Evolutionary conservation across 2,113 vertebrate genomes (phyloP).

Genomic region (Mandrillus leucophaeus): DNA sequence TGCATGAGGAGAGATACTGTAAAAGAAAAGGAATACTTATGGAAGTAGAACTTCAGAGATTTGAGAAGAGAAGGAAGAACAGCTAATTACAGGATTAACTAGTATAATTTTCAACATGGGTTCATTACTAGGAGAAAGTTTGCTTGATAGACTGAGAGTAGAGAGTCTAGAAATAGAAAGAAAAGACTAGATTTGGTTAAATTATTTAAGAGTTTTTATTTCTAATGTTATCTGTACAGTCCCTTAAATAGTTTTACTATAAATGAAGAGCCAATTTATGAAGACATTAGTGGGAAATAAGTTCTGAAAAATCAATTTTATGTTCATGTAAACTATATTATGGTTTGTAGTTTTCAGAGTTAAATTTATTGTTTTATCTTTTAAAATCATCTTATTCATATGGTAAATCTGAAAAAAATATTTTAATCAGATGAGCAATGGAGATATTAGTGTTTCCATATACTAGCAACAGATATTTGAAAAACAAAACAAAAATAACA

Average conservation of each 20-base stretch:
- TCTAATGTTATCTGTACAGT: background rate
- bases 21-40: background rate
- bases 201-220: background rate
- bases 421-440: background rate
- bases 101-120: background rate
- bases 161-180: background rate
- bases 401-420: background rate
- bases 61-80: background rate
- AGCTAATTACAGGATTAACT: background rate
- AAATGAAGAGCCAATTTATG: background rate
- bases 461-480: background rate
- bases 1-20: background rate
- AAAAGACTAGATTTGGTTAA: background rate
- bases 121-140: background rate
- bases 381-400: background rate
- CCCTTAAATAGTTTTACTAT: background rate
- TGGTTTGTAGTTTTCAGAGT: background rate
- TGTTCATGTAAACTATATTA: background rate
- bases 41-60: background rate
- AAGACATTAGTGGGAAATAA: background rate
- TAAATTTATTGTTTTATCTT: background rate
- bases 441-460: background rate
- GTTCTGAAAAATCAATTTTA: conserved; percentile 1
- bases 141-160: background rate
- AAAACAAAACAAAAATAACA: background rate